phyloP scores from a whole-genome alignment of 2,113 vertebrate genomes.

The Caretta caretta region DNA sequence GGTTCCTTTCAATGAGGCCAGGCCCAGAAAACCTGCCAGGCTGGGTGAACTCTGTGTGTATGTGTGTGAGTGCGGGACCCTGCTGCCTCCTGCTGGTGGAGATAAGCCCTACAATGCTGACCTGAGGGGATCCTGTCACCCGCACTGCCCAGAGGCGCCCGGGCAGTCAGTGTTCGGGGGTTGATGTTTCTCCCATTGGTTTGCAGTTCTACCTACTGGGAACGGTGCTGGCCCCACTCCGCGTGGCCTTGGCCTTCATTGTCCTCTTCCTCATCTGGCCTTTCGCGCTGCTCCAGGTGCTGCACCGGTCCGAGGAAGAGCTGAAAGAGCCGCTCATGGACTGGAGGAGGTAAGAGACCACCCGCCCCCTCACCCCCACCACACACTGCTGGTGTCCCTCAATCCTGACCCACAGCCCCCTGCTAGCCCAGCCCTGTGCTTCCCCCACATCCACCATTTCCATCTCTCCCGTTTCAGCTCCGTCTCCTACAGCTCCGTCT shows the following conservation, averaged over 20 bases:
- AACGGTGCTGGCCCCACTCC: constrained; percentile 82
- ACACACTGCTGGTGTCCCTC: too few species aligned
- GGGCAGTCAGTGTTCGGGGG: too few species aligned
- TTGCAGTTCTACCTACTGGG: constrained; percentile 84
- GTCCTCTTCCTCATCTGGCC: constrained; percentile 89
- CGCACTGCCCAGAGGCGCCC: too few species aligned
- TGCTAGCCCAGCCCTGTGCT: not conserved
- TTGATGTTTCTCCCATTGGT: not conserved
- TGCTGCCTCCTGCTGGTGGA: not conserved
- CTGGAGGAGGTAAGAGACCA: constrained; percentile 81
- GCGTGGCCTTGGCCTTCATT: constrained; percentile 75
- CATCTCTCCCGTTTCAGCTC: constrained; percentile 58
- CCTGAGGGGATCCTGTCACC: not conserved
- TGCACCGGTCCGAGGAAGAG: constrained; percentile 81
- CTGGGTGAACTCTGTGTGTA: too few species aligned
- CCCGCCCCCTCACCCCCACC: not conserved
- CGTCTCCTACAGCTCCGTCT: constrained; percentile 77
- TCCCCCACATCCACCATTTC: not conserved
- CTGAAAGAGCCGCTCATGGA: constrained; percentile 80
- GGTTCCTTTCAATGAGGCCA: too few species aligned
- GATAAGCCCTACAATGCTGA: not conserved
- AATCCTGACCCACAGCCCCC: not conserved
- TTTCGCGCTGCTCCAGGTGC: constrained; percentile 82
- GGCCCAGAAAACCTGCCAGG: too few species aligned
- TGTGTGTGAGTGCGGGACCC: too few species aligned